Base-by-base conservation (phyloP, 2,888 invertebrate genomes). In the Mimumesa dahlbomi region DNA sequence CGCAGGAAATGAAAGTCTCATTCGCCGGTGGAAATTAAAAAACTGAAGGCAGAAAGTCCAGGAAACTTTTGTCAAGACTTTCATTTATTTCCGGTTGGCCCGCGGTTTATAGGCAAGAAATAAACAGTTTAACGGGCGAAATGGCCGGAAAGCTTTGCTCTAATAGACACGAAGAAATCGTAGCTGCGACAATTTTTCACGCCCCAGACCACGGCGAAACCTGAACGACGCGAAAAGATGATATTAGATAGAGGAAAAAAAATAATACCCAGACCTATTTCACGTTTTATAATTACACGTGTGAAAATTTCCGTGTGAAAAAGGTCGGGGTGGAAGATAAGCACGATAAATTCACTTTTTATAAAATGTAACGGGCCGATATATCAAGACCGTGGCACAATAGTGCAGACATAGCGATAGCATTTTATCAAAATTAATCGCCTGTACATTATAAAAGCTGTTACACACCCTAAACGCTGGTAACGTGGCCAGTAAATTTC, bases 371-470 rank as follows among this genome's bases (percentile, higher is more conserved):
- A 29, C 2, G 16, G 16, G 40, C 11, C n/a, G 9, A 40, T 31
- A 11, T 16, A 40, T 31, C 42, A 3, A n/a, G n/a, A n/a, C n/a
- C n/a, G n/a, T n/a, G n/a, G 22, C 2, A 2, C n/a, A 7, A 46
- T 21, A 34, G 25, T 9, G 14, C 31, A 13, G 16, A n/a, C 43
- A 6, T 25, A 14, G 19, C 36, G 49, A 45, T 53, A 38, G 9
- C 31, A 6, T 48, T 56, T 54, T 40, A 58, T 59, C 63, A 52
- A 14, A 63, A 72, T 72, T 64, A 69, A 72, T 72, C 58, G 59
- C 6, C 54, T 25, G 36, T 38, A 69, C 13, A 56, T 64, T 50
- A 42, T 25, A 40, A 29, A 56, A 59, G 43, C 59, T 58, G 63
- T 56, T 53, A 48, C 50, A 46, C 53, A 64, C 52, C 63, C 49